These are phyloP conservation scores for Hippopotamus amphibius DNA, from an alignment of 2,113 vertebrate genomes.

Conservation along the genomic window DNA sequence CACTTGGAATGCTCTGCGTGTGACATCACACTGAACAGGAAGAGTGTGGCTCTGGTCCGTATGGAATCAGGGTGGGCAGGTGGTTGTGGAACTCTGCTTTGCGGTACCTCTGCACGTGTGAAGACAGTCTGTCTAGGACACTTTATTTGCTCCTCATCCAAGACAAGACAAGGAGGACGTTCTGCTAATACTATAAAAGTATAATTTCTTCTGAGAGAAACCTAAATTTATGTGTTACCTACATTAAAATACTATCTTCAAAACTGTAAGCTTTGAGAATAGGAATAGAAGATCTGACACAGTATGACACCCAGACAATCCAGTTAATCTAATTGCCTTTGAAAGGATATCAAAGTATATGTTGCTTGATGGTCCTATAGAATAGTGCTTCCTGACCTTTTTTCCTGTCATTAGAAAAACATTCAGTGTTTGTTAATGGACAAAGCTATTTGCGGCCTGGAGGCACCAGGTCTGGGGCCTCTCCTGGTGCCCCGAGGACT, in stretches of 20 bases:
- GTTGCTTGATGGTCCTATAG: neutral
- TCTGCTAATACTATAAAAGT: neutral
- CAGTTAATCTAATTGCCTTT: neutral
- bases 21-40: neutral
- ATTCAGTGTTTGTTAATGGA: neutral
- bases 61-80: neutral
- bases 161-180: neutral
- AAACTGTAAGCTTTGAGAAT: neutral
- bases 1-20: neutral
- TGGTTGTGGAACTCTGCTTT: neutral
- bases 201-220: neutral
- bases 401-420: neutral
- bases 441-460: neutral
- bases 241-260: neutral
- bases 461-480: neutral
- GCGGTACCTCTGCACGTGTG: neutral
- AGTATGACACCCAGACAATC: neutral
- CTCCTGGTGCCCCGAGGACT: neutral
- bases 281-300: neutral
- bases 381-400: neutral
- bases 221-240: neutral
- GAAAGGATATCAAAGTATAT: neutral
- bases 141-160: neutral
- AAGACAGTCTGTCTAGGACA: neutral
- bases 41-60: too few species aligned